Percentiles rank a stretch among this genome's conserved stretches.
These are phyloP conservation scores for Varanus salvator DNA, from an alignment of 2,113 vertebrate genomes.

Conservation along the genomic window DNA sequence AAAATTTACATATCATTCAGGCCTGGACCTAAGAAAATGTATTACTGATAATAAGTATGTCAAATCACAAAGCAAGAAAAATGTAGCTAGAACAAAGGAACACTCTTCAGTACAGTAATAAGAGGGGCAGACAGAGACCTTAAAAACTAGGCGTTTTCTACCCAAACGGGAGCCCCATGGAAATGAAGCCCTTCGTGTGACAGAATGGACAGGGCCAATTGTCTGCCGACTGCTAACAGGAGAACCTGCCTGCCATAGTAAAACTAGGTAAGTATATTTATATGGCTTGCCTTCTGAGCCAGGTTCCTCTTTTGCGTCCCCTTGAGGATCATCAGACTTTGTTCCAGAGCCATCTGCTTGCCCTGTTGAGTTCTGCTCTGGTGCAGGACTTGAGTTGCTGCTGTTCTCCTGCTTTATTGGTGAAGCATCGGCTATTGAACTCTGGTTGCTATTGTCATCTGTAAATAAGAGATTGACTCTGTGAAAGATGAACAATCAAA, in stretches of 20 bases:
- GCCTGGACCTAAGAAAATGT: not conserved
- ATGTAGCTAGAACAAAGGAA: not conserved
- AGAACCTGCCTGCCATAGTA: no score
- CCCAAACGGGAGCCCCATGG: not conserved
- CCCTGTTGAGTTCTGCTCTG: constrained; percentile 79
- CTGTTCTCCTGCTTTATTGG: constrained; percentile 96
- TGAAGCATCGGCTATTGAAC: constrained; percentile 95
- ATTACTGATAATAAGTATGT: not conserved
- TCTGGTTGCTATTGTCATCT: constrained; percentile 99
- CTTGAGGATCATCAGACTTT: constrained; percentile 84
- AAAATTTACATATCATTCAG: not conserved
- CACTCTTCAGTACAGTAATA: not conserved
- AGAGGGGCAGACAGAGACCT: not conserved
- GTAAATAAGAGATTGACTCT: constrained; percentile 1
- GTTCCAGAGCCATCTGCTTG: constrained; percentile 82
- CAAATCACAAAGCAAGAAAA: not conserved
- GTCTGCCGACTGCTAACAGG: not conserved
- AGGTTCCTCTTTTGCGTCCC: constrained; percentile 83
- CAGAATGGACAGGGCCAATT: not conserved
- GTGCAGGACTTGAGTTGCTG: constrained; percentile 92
- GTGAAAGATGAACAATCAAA: not conserved
- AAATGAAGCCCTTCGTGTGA: not conserved
- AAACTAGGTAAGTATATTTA: no score
- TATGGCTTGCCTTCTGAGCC: constrained; percentile 82
- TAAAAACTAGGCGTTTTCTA: not conserved